Percentiles rank a stretch among this genome's conserved stretches.
phyloP scores from a whole-genome alignment of 2,797 vertebrate species.

The Ispidina lecontei region DNA sequence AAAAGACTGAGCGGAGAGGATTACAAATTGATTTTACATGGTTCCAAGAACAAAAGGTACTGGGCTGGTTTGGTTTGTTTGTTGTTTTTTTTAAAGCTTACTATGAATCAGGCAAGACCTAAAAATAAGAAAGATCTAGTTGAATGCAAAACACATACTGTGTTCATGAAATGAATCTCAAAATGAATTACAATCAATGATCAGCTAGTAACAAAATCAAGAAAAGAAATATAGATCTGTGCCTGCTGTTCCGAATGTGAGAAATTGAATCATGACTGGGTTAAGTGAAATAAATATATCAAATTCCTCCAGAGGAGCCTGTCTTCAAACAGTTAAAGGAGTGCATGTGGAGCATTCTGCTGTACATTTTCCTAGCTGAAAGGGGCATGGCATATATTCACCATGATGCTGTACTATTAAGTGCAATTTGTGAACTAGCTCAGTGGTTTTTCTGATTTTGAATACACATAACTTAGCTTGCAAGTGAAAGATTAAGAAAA shows the following conservation, averaged over 20 bases:
- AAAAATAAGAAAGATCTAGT: constrained; percentile 31
- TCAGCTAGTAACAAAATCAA: constrained; percentile 74
- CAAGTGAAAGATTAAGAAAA: not conserved
- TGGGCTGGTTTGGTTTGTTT: not conserved
- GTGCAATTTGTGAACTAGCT: not conserved
- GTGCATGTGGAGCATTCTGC: not conserved
- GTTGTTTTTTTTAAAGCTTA: not conserved
- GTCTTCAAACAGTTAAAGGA: constrained; percentile 42
- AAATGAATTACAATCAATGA: constrained; percentile 72
- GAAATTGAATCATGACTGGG: constrained; percentile 70
- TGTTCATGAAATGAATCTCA: constrained; percentile 66
- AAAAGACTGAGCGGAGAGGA: constrained; percentile 2
- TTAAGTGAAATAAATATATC: constrained; percentile 60
- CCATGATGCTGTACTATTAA: not conserved
- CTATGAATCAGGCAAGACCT: constrained; percentile 31
- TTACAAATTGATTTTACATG: constrained; percentile 38
- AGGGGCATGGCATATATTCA: not conserved
- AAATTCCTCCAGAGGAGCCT: constrained; percentile 19
- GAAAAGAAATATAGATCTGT: constrained; percentile 58
- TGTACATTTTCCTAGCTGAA: not conserved
- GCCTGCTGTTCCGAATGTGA: constrained; percentile 54
- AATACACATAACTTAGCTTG: not conserved
- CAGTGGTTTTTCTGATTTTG: not conserved
- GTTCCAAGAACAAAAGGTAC: constrained; percentile 32
- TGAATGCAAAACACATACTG: constrained; percentile 42